Evolutionary conservation across 2,797 vertebrate species (phyloP), one percentile per base, ranked within the genome.

Genomic region (Melanogrammus aeglefinus): DNA sequence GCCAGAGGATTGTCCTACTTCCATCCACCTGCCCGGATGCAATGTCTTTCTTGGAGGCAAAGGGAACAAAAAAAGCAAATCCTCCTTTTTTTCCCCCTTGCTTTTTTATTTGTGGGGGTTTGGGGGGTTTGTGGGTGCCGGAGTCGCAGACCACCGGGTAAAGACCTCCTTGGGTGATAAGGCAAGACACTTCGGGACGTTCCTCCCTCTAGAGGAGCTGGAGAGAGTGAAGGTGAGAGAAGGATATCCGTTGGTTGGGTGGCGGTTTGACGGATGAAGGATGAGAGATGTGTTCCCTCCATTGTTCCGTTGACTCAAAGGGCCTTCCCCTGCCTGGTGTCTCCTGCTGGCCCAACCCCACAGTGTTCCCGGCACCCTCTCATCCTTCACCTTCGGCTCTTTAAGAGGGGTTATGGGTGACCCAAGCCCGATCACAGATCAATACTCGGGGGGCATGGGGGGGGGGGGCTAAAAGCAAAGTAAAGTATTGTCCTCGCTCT

Each of bases 1-100:
- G 87, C 86, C 82, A 69, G 87, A 87, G 88, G 33, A 72, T 72
- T 14, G 39, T 39, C 14, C 9, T 44, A 86, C 80, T 86, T 84
- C 82, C 78, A 38, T 78, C 66, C 85, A 83, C 87, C 81, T 85
- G 47, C 12, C 69, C 35, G 41, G 77, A 44, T 44, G 47, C 33
- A 66, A 14, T 72, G 14, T 35, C 70, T 72, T 31, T 35, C 31
- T 72, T 72, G 29, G 69, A 27, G 57, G 57, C 5, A 21, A 21
- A 63, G n/a, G 63, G n/a, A 27, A 27, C 2, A 69, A 2, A 69
- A 69, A n/a, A 24, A 21, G 18, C 57, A 63, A 63, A 63, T 63
- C 57, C 57, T 24, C 7, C 10, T 18, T 47, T 47, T 44, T 13
- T 44, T 44, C n/a, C 21, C 21, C 21, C 57, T 24, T 24, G 21